phyloP scores from a whole-genome alignment of 2,888 invertebrate species.

The Ophion slaviceki region DNA sequence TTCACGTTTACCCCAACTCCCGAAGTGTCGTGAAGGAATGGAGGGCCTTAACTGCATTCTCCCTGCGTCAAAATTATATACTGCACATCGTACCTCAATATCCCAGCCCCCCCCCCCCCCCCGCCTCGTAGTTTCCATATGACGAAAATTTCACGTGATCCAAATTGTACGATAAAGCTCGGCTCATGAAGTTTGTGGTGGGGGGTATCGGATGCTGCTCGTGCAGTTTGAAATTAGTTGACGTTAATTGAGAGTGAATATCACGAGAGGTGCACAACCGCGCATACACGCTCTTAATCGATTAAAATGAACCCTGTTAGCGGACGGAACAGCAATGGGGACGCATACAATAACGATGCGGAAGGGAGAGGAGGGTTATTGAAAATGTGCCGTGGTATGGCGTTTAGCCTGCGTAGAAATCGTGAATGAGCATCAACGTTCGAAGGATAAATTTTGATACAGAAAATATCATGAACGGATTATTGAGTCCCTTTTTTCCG shows the following conservation, averaged over 20 bases:
- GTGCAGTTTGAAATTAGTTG: conserved; percentile 65
- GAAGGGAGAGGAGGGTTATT: background rate
- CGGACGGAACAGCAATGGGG: conserved; percentile 18
- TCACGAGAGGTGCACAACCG: conserved; percentile 47
- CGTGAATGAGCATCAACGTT: conserved; percentile 18
- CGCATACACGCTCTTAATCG: conserved; percentile 57
- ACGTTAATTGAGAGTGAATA: conserved; percentile 66
- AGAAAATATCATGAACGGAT: background rate
- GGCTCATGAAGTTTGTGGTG: conserved; percentile 43
- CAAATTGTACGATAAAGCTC: conserved; percentile 46
- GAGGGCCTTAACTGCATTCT: background rate
- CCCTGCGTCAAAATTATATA: conserved; percentile 9
- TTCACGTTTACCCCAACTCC: background rate
- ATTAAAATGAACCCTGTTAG: conserved; percentile 57
- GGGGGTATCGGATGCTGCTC: conserved; percentile 55
- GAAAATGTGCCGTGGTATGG: conserved; percentile 22
- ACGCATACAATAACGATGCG: conserved; percentile 16
- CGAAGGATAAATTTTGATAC: conserved; percentile 3
- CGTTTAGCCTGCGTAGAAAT: conserved; percentile 15
- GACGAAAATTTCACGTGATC: conserved; percentile 56
- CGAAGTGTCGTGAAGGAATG: background rate
- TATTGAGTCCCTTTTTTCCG: background rate
- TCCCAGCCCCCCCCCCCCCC: conserved; percentile 8
- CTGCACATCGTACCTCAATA: conserved; percentile 21
- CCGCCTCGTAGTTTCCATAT: conserved; percentile 38